These are phyloP conservation scores for Meganola albula DNA, from an alignment of 2,888 invertebrate genomes.

Conservation along the genomic window DNA sequence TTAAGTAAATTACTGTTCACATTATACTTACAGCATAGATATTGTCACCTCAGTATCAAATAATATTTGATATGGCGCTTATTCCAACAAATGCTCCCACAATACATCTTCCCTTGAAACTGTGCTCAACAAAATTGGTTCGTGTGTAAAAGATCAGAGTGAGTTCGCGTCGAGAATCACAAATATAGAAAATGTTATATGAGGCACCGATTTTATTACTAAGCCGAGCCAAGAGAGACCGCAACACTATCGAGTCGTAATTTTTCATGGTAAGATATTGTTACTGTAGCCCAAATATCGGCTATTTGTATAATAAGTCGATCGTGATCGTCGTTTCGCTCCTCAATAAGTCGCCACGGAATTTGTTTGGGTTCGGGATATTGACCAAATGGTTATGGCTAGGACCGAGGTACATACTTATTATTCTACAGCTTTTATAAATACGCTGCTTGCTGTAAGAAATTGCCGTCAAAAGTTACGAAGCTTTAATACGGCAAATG, in stretches of 20 bases:
- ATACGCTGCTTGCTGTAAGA: slow-evolving; percentile 22
- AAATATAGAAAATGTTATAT: slow-evolving; percentile 44
- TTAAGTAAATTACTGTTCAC: too few relatives aligned
- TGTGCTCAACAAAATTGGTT: slow-evolving; percentile 39
- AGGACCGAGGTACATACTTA: slow-evolving; percentile 27
- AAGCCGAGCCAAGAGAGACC: slow-evolving; percentile 52
- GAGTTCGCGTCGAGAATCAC: slow-evolving; percentile 38
- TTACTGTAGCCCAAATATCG: slow-evolving; percentile 57
- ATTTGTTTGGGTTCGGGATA: slow-evolving; percentile 46
- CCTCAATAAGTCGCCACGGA: slow-evolving; percentile 43
- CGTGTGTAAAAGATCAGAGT: slow-evolving; percentile 39
- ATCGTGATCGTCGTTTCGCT: slow-evolving; percentile 56
- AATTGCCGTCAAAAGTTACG: slow-evolving; percentile 21
- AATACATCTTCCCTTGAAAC: slow-evolving; percentile 29
- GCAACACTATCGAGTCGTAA: slow-evolving; percentile 51
- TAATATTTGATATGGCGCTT: slow-evolving; percentile 23
- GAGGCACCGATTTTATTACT: slow-evolving; percentile 53
- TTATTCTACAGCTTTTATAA: slow-evolving; percentile 27
- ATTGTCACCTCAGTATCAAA: slow-evolving; percentile 11
- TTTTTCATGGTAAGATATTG: slow-evolving; percentile 63
- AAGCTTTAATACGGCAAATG: slow-evolving; percentile 29
- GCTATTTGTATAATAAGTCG: slow-evolving; percentile 70
- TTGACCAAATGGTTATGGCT: slow-evolving; percentile 25
- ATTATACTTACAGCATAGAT: too few relatives aligned
- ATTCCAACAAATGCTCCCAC: slow-evolving; percentile 24